Percentiles rank a stretch among this genome's conserved stretches.
Conservation (phyloP, 2,888 invertebrate species). For the Melanchra persicariae region DNA sequence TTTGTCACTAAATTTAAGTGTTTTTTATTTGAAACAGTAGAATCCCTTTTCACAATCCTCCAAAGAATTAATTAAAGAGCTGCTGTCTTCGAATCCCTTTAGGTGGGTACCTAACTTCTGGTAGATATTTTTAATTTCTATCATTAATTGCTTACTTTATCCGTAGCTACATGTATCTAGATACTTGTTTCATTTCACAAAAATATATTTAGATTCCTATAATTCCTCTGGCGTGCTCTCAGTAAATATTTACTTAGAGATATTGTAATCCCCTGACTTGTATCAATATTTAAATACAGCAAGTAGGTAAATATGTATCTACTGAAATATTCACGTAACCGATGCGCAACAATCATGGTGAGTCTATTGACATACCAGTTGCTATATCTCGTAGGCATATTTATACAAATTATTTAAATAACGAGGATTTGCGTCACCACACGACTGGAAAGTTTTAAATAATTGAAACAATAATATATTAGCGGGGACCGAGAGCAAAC, state of each 20-base stretch:
- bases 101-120: background rate
- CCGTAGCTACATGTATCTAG: too few relatives aligned
- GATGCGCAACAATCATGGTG: background rate
- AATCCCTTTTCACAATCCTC: background rate
- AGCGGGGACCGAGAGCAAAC: background rate
- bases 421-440: conserved; percentile 21
- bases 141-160: background rate
- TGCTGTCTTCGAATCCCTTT: background rate
- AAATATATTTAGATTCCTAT: conserved; percentile 6
- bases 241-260: conserved; percentile 7
- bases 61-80: background rate
- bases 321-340: conserved; percentile 11
- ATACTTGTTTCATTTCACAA: background rate
- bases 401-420: conserved; percentile 22
- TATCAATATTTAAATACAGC: conserved; percentile 6
- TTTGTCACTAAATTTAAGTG: background rate
- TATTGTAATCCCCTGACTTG: background rate
- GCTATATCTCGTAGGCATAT: conserved; percentile 13
- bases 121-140: background rate
- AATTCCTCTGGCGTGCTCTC: background rate
- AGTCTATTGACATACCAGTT: conserved; percentile 15
- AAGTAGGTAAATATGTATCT: background rate
- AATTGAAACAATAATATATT: conserved; percentile 6
- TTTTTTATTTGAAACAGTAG: background rate
- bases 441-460: conserved; percentile 16